Evolutionary conservation across 2,797 vertebrate genomes (phyloP).

Genomic region (Crocidura indochinensis): DNA sequence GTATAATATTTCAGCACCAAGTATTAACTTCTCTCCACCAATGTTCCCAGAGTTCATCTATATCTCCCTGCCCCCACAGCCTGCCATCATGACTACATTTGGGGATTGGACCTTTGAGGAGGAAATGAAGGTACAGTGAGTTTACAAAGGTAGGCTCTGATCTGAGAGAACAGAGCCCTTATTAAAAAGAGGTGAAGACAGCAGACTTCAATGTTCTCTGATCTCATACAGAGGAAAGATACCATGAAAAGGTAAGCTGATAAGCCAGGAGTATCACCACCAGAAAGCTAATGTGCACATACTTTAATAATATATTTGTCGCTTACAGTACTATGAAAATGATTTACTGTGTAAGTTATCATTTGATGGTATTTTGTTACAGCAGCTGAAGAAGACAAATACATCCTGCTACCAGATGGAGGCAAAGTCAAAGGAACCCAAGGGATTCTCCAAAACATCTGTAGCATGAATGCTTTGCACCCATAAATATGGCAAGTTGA

Average conservation of each 20-base stretch:
- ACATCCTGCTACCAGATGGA: background rate
- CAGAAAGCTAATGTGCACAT: background rate
- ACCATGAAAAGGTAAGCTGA: background rate
- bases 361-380: background rate
- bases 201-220: background rate
- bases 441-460: background rate
- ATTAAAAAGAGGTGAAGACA: background rate
- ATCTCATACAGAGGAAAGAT: background rate
- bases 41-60: no score
- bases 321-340: background rate
- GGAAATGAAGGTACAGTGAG: background rate
- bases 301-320: background rate
- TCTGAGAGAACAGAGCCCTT: background rate
- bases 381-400: background rate
- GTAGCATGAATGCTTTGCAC: background rate
- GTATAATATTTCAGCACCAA: no score
- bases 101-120: background rate
- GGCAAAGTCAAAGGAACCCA: background rate
- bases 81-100: background rate
- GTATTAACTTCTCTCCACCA: no score
- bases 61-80: no score
- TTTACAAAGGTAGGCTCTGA: background rate
- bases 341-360: background rate
- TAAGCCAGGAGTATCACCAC: background rate
- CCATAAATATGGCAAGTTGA: background rate